These are phyloP conservation scores for Acipenser oxyrinchus DNA, from an alignment of 2,797 vertebrate species.

Conservation along the genomic window DNA sequence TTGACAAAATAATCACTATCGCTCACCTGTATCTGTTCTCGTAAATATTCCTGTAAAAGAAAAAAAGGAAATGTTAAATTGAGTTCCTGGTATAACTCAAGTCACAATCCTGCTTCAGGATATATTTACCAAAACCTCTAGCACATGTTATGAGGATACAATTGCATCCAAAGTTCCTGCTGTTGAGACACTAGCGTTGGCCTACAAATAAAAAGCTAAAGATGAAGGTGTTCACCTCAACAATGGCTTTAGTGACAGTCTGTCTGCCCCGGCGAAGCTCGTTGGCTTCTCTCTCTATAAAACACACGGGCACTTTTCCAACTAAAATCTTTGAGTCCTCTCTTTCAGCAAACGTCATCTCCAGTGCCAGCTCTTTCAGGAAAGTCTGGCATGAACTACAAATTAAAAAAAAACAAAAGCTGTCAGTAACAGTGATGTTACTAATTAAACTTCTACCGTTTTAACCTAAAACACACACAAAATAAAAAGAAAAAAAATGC, in stretches of 20 bases:
- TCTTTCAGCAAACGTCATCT: slow-evolving; percentile 66
- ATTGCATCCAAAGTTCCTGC: too few relatives aligned
- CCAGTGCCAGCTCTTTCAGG: slow-evolving; percentile 72
- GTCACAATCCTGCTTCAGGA: neutral
- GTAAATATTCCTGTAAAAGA: slow-evolving; percentile 78
- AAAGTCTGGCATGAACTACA: slow-evolving; percentile 71
- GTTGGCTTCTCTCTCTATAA: slow-evolving; percentile 83
- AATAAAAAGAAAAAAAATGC: too few relatives aligned
- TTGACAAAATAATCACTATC: neutral
- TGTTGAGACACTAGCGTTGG: too few relatives aligned
- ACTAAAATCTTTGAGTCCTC: slow-evolving; percentile 59
- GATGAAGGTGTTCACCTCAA: slow-evolving; percentile 64
- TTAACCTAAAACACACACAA: too few relatives aligned
- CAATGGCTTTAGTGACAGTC: slow-evolving; percentile 69
- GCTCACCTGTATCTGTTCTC: slow-evolving; percentile 85
- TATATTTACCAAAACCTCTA: too few relatives aligned
- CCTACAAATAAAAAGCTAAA: neutral
- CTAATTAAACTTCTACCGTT: too few relatives aligned
- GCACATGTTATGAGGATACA: too few relatives aligned
- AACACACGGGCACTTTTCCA: slow-evolving; percentile 80
- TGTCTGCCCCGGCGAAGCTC: slow-evolving; percentile 75
- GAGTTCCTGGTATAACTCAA: neutral
- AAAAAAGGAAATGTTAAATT: slow-evolving; percentile 18
- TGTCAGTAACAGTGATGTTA: too few relatives aligned
- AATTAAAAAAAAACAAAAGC: slow-evolving; percentile 5